These are phyloP conservation scores for Phoxinus phoxinus DNA, from an alignment of 2,113 vertebrate species.

Conservation along the genomic window DNA sequence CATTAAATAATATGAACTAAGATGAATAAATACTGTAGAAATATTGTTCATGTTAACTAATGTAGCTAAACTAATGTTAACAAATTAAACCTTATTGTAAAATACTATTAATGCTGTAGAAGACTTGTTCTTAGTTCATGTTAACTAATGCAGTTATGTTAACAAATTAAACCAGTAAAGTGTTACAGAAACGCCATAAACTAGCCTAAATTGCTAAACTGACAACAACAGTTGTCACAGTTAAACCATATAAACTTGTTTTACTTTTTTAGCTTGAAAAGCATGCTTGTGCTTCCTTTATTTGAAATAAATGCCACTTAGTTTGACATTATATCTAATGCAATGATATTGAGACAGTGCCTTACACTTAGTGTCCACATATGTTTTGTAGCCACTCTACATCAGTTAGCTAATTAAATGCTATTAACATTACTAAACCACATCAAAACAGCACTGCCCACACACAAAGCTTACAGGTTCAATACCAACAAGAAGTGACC, in stretches of 20 bases:
- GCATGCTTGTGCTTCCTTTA: background rate
- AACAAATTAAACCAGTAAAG: no score
- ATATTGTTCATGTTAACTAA: no score
- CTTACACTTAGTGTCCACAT: background rate
- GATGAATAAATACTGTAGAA: no score
- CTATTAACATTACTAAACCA: background rate
- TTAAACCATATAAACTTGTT: background rate
- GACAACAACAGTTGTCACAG: background rate
- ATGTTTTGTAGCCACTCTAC: background rate
- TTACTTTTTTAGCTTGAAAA: background rate
- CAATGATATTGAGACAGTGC: background rate
- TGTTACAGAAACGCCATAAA: background rate
- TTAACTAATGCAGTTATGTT: no score
- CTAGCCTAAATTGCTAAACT: background rate
- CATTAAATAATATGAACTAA: no score
- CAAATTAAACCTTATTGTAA: no score
- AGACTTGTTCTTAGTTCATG: no score
- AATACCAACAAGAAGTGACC: conserved; percentile 23
- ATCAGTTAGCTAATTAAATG: background rate
- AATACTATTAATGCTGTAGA: no score
- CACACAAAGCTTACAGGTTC: conserved; percentile 3
- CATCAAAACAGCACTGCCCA: conserved; percentile 12
- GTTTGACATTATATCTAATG: background rate
- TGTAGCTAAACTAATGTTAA: no score
- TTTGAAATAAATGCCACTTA: background rate